A percentile compares a stretch with the other conserved stretches of the same genome.
phyloP scores from a whole-genome alignment of 2,113 vertebrate species.

The Phalacrocorax aristotelis region DNA sequence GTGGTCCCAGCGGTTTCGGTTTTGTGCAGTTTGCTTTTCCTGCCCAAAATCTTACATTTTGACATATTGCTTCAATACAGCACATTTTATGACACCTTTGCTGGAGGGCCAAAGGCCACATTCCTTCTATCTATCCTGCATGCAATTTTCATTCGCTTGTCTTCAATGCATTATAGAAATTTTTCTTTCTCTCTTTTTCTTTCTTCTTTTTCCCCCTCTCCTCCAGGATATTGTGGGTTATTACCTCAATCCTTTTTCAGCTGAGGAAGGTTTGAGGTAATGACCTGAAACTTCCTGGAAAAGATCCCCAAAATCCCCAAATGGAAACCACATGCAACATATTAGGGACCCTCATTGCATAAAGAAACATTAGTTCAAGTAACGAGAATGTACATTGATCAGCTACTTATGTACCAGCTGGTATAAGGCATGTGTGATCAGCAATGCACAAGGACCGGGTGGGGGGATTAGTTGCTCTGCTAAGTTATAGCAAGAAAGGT shows the following conservation, averaged over 20 bases:
- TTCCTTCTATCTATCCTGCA: conserved; percentile 11
- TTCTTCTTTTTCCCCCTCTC: neutral
- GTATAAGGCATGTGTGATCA: neutral
- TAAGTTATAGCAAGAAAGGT: neutral
- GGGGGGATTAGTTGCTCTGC: neutral
- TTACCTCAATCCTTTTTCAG: conserved; percentile 61
- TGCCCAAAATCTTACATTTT: neutral
- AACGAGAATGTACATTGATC: neutral
- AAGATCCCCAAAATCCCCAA: conserved; percentile 47
- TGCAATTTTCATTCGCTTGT: conserved; percentile 42
- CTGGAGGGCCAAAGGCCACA: conserved; percentile 8
- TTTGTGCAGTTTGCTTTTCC: neutral
- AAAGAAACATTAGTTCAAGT: conserved; percentile 39
- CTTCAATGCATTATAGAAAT: neutral
- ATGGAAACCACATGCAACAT: conserved; percentile 68
- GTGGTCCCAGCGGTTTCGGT: rapidly evolving
- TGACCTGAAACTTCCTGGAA: conserved; percentile 67
- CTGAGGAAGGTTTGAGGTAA: conserved; percentile 56
- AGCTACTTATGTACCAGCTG: conserved; percentile 12
- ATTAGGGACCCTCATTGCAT: conserved; percentile 28
- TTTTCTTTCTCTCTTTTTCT: neutral
- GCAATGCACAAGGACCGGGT: neutral
- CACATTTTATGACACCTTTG: conserved; percentile 22
- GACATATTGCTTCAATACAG: conserved; percentile 37
- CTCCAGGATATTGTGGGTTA: conserved; percentile 55